Conservation (phyloP, 2,797 vertebrate genomes). For the Bradypodion pumilum region DNA sequence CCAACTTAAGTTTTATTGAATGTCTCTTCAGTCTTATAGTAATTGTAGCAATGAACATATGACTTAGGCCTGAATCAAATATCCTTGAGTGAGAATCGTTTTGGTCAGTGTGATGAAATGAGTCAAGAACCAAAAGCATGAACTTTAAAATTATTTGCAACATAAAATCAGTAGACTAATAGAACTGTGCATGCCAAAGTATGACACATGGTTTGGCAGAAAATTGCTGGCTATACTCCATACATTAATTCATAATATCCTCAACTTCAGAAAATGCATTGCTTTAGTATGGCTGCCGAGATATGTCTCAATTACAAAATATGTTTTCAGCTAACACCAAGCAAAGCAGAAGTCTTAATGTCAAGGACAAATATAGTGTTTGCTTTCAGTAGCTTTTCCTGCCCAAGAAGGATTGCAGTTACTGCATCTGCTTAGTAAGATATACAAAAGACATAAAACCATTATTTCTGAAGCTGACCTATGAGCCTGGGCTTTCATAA, state of each 20-base stretch:
- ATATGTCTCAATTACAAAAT: slow-evolving; percentile 22
- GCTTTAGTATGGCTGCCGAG: slow-evolving; percentile 17
- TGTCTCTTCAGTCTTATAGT: neutral
- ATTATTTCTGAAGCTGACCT: slow-evolving; percentile 3
- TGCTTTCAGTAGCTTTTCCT: neutral
- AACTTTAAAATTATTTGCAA: slow-evolving; percentile 36
- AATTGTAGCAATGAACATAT: slow-evolving; percentile 11
- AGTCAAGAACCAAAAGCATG: slow-evolving; percentile 20
- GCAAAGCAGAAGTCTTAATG: slow-evolving; percentile 15
- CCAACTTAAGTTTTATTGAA: neutral
- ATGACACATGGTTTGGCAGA: slow-evolving; percentile 35
- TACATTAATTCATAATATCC: slow-evolving; percentile 32
- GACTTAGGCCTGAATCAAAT: neutral
- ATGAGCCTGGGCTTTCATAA: neutral
- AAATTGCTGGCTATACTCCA: slow-evolving; percentile 33
- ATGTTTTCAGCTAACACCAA: slow-evolving; percentile 20
- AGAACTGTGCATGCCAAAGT: slow-evolving; percentile 31
- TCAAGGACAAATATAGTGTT: slow-evolving; percentile 12
- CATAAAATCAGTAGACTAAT: slow-evolving; percentile 31
- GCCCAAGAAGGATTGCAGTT: neutral
- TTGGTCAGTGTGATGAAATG: slow-evolving; percentile 21
- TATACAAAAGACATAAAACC: neutral
- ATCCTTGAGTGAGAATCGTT: slow-evolving; percentile 26
- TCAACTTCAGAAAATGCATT: slow-evolving; percentile 19
- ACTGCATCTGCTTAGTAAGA: neutral